Evolutionary conservation across 1,140 invertebrate genomes (phyloP).

Genomic region (Rhopalosiphum maidis): DNA sequence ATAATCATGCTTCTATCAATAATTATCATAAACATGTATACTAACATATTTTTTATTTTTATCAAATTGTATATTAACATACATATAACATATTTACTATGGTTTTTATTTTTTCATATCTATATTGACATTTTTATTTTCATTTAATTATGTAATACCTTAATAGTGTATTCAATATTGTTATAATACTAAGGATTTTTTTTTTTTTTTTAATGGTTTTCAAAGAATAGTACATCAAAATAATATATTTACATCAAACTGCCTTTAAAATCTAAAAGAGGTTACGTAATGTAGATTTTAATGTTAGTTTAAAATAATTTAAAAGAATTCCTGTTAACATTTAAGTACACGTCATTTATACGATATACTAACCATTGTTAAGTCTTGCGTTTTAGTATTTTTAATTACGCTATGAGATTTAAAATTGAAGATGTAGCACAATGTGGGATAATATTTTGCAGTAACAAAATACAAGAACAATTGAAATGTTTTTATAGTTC

Average conservation of each 20-base stretch:
- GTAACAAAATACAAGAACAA: neutral
- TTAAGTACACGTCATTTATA: neutral
- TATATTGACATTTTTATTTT: neutral
- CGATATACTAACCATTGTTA: neutral
- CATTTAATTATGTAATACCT: neutral
- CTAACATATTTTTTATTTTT: neutral
- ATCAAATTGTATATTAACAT: neutral
- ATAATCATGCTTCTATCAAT: neutral
- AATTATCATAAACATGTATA: neutral
- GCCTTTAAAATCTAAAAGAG: neutral
- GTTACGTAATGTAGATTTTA: neutral
- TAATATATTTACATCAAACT: neutral
- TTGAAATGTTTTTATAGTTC: neutral
- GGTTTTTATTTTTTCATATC: neutral
- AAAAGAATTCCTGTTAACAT: neutral
- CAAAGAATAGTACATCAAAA: neutral
- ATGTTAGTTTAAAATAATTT: neutral
- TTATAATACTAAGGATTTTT: too few relatives aligned
- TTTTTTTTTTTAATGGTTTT: neutral
- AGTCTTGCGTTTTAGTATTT: neutral
- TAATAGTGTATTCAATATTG: neutral
- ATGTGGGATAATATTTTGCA: slow-evolving; percentile 2
- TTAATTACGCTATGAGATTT: slow-evolving; percentile 19
- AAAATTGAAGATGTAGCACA: neutral
- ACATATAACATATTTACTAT: neutral